Evolutionary conservation across 2,888 invertebrate genomes (phyloP), one percentile per base, ranked within the genome.

Genomic region (Molanna angustata): DNA sequence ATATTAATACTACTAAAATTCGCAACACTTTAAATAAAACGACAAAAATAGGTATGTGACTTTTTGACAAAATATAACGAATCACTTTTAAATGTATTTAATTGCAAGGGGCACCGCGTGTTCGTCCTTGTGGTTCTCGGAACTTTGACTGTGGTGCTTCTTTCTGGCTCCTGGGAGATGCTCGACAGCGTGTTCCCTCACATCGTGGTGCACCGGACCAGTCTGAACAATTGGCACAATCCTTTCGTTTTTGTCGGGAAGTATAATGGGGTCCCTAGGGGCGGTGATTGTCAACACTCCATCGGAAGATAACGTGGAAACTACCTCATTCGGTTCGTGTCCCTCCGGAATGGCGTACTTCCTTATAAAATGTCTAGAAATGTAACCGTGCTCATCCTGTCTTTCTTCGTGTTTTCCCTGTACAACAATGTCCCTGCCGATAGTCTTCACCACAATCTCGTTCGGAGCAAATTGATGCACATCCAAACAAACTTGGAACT

Each of bases 381-480:
- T 42, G 3, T 33, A 35, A n/a, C 52, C 52, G 19, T 52, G 52
- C 7, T 47, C 52, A 37, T 52, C 52, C 16, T 52, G 21, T 91
- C 84, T 84, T 58, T 90, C 83, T 63, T 88, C 88, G 64, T 88
- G 90, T 65, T 84, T 88, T 0, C 86, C 90, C 67, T 90, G 87
- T n/a, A 88, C 78, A 45, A 84, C 79, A 18, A 91, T 79, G 49
- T 78, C 79, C 59, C 84, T 82, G 4, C 88, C 89, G 0, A 85
- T 77, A 0, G 87, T 88, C 68, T 88, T 90, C 16, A 91, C 89
- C 6, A 80, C 77, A 31, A 92, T 83, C 68, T 91, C 90, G 13
- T 84, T 82, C 0, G 90, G 90, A n/a, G 79, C 73, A 64, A 90
- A 91, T 62, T 90, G 86, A 63, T 85, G 82, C 0, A 90, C 88